Evolutionary conservation across 2,113 vertebrate species (phyloP), one percentile per base, ranked within the genome.

Genomic region (Daboia siamensis): DNA sequence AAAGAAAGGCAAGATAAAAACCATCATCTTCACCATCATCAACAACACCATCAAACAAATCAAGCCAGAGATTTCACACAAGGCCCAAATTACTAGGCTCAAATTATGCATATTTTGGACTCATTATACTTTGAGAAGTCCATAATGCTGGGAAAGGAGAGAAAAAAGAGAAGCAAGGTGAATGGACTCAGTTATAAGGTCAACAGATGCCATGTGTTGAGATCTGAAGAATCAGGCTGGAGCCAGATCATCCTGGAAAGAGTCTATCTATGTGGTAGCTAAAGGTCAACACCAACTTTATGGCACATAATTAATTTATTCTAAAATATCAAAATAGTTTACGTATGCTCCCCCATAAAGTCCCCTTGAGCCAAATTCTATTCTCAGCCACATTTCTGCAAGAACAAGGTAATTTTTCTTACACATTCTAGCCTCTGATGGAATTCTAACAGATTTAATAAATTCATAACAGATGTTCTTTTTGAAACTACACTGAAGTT

Each of bases 401-500:
- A 94, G 93, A 93, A 94, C 59, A 88, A 93, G 13, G 87, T 95
- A 93, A 23, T 94, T 94, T 93, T 94, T 94, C 95, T 96, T 92
- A 91, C 92, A 89, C 59, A 89, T 95, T 91, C 93, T 88, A 9
- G 23, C 80, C 80, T 93, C 88, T 93, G 87, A 88, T 90, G 91
- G 64, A 91, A 54, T 23, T 59, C 87, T 90, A 39, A 93, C 5
- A 0, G 90, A 93, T 91, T 15, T 39, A 94, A 94, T 91, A 48
- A 94, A 94, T 96, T 92, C 57, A 90, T 92, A 89, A 29, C 87
- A 87, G 52, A 91, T 26, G 44, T 54, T 17, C 21, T 89, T 85
- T 94, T 89, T 90, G 48, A 89, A 84, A 85, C 52, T 46, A 57
- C 7, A 8, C 56, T 39, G 56, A 55, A 24, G 8, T 90, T 91